Evolutionary conservation across 2,888 invertebrate species (phyloP), one percentile per base, ranked within the genome.

Genomic region (Pandemis heparana): DNA sequence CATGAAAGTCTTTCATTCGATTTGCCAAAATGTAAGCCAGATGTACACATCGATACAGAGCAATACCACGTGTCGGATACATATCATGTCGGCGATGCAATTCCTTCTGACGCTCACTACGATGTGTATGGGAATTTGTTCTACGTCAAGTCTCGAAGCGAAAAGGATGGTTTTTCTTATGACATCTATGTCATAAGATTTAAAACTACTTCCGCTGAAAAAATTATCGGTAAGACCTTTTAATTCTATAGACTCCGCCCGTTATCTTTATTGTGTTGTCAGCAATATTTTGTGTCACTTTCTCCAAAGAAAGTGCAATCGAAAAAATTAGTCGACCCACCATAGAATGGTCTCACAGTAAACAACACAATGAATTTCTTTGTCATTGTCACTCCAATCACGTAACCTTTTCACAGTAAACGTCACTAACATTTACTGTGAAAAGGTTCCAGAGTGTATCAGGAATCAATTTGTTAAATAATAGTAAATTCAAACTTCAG

Each of bases 51-150:
- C 51, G 87, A 89, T 51, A 80, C 88, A 32, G 83, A 90, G 3
- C 84, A 82, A 32, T 92, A 89, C 60, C 88, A 89, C 67, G 77
- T 87, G 1, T 81, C 84, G 0, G 75, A 86, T 43, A 84, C 82
- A 0, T 90, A 90, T 66, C 73, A 86, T 1, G 79, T 89, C 0
- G 87, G 86, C 0, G 83, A 89, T 32, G 84, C 82, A 0, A 84
- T 83, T 61, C 91, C 92, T 0, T 87, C 87, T 0, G 90, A 92
- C 71, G 89, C 90, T 0, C 91, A 92, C 75, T 92, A 84, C 63
- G 92, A 92, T 75, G 81, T 77, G 0, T 85, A 81, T 39, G 92
- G 92, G 0, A 92, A 92, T 78, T 78, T 92, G 48, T 92, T 93
- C 77, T 93, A 84, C 51, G 89, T 93, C 3, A 85, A 87, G 76